Evolutionary conservation across 2,888 invertebrate species (phyloP).

Genomic region (Piscicola geometra): DNA sequence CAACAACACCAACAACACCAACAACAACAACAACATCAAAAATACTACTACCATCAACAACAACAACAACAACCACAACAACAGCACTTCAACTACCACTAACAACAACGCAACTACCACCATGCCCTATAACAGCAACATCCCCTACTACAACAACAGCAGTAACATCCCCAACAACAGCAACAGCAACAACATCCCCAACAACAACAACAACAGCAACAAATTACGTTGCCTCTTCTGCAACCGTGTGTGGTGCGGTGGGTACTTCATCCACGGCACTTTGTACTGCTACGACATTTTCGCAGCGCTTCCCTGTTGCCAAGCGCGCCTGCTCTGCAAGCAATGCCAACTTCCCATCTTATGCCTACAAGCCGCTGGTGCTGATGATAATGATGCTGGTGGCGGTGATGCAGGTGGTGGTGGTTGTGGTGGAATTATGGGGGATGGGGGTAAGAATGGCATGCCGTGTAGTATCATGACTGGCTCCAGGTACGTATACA

Average conservation of each 20-base stretch:
- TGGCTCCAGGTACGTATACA: background rate
- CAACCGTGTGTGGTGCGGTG: conserved; percentile 64
- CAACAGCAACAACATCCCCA: background rate
- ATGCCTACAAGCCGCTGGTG: conserved; percentile 49
- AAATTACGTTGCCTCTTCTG: conserved; percentile 48
- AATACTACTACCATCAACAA: too few species aligned
- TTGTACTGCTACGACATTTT: conserved; percentile 98
- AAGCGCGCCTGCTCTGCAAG: conserved; percentile 87
- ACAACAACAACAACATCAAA: conserved; percentile 10
- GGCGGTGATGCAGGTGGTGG: background rate
- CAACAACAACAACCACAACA: background rate
- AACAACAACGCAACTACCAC: conserved; percentile 7
- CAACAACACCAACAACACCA: conserved; percentile 4
- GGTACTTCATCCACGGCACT: conserved; percentile 74
- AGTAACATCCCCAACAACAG: background rate
- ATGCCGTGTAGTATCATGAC: background rate
- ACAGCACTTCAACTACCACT: too few species aligned
- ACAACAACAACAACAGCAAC: conserved; percentile 7
- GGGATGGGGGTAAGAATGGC: background rate
- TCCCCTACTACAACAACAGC: too few species aligned
- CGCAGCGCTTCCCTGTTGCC: conserved; percentile 92
- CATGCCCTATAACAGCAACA: too few species aligned
- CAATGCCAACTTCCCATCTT: conserved; percentile 65
- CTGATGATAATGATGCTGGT: conserved; percentile 48
- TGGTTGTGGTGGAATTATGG: background rate